These are phyloP conservation scores for Chascanopsetta lugubris DNA, from an alignment of 2,113 vertebrate species.

Conservation along the genomic window DNA sequence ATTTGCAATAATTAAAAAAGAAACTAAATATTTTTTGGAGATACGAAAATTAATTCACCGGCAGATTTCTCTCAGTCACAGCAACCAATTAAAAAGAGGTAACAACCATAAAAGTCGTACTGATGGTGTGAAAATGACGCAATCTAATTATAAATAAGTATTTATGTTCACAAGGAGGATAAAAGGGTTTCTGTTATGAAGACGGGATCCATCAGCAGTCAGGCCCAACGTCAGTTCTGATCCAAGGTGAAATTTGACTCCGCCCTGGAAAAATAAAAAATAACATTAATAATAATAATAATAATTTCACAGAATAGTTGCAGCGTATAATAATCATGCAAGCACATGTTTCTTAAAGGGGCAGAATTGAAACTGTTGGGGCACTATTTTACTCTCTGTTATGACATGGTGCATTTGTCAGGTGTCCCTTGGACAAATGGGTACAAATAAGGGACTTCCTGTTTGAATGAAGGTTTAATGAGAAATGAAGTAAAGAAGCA, in stretches of 20 bases:
- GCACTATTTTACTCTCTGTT: too few relatives aligned
- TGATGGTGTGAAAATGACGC: not conserved
- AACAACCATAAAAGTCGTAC: not conserved
- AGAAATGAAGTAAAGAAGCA: too few relatives aligned
- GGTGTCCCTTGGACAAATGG: too few relatives aligned
- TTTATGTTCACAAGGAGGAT: slow-evolving; percentile 6
- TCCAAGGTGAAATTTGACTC: slow-evolving; percentile 78
- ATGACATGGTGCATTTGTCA: too few relatives aligned
- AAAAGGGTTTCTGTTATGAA: not conserved
- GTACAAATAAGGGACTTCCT: too few relatives aligned
- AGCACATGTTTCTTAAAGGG: not conserved
- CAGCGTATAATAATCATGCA: not conserved
- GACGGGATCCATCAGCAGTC: not conserved
- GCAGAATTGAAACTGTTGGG: too few relatives aligned
- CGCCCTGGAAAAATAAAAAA: slow-evolving; percentile 60
- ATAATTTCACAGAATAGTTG: not conserved
- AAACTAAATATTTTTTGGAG: not conserved
- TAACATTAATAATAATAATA: not conserved
- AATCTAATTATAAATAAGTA: slow-evolving; percentile 1
- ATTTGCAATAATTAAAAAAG: not conserved
- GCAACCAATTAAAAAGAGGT: too few relatives aligned
- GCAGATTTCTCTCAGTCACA: not conserved
- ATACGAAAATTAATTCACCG: not conserved
- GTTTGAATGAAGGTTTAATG: too few relatives aligned
- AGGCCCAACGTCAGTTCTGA: slow-evolving; percentile 50